phyloP scores from a whole-genome alignment of 2,888 invertebrate genomes.

The Caenorhabditis zanzibari region DNA sequence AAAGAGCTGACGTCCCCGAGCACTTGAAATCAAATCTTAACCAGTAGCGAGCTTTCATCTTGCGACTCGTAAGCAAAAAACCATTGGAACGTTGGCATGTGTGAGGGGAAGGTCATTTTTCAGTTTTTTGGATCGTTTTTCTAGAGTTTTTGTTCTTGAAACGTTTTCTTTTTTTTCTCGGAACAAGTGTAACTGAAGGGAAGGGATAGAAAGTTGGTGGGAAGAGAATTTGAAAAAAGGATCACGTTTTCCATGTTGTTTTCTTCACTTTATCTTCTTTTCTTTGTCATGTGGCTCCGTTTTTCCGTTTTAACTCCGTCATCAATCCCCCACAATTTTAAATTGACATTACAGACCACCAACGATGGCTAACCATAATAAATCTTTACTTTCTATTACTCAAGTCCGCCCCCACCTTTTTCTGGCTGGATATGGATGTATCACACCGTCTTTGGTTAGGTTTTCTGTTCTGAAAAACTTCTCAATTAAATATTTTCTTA shows the following conservation, averaged over 20 bases:
- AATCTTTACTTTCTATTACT: constrained; percentile 60
- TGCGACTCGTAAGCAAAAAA: constrained; percentile 35
- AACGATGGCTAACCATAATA: constrained; percentile 31
- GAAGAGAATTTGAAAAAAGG: constrained; percentile 30
- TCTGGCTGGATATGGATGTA: constrained; percentile 76
- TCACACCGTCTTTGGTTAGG: constrained; percentile 68
- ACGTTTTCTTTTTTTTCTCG: constrained; percentile 28
- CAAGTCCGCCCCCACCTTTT: constrained; percentile 72
- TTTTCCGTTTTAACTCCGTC: constrained; percentile 31
- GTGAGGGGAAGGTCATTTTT: constrained; percentile 28
- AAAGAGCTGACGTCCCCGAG: constrained; percentile 53
- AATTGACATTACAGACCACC: not conserved
- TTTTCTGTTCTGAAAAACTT: not conserved
- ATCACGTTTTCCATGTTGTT: constrained; percentile 61
- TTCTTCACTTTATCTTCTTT: constrained; percentile 43
- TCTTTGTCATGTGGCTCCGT: constrained; percentile 6
- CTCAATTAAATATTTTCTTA: not conserved
- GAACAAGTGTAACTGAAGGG: constrained; percentile 32
- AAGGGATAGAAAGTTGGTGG: constrained; percentile 38
- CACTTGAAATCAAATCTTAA: constrained; percentile 51
- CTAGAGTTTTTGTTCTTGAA: constrained; percentile 23
- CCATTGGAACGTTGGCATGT: constrained; percentile 20
- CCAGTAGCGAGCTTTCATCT: constrained; percentile 36
- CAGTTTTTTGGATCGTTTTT: constrained; percentile 21
- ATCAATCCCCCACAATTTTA: constrained; percentile 1